phyloP scores from a whole-genome alignment of 2,113 vertebrate genomes.

The Neotoma lepida region DNA sequence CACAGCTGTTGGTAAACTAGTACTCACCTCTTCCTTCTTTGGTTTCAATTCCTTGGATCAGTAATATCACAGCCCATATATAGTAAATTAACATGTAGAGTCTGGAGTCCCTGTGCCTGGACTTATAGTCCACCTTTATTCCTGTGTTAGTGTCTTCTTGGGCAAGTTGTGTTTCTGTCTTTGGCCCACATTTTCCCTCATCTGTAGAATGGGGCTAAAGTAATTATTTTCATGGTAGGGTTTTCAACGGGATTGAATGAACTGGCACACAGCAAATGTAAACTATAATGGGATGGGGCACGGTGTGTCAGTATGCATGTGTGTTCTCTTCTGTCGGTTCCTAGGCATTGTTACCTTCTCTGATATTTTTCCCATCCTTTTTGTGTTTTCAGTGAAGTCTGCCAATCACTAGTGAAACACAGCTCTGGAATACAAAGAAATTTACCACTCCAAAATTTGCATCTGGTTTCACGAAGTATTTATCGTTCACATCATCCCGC shows the following conservation, averaged over 20 bases:
- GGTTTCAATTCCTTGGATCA: not conserved
- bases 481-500: slow-evolving; percentile 87
- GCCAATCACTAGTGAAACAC: slow-evolving; percentile 87
- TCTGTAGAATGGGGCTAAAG: not conserved
- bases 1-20: slow-evolving; percentile 12
- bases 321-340: not conserved
- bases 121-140: not conserved
- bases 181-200: not conserved
- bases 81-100: not conserved
- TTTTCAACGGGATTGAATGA: not conserved
- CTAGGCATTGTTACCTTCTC: not conserved
- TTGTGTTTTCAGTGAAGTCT: slow-evolving; percentile 88
- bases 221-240: not conserved
- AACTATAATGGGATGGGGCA: fast-evolving
- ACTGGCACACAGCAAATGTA: no score
- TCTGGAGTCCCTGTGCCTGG: not conserved
- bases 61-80: not conserved
- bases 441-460: slow-evolving; percentile 90
- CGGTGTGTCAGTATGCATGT: not conserved
- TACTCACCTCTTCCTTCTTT: not conserved
- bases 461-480: slow-evolving; percentile 89
- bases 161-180: not conserved
- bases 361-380: slow-evolving; percentile 39
- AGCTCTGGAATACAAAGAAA: slow-evolving; percentile 87
- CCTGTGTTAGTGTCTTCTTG: not conserved